Conservation (phyloP, 2,888 invertebrate species). For the Pollenia amentaria region DNA sequence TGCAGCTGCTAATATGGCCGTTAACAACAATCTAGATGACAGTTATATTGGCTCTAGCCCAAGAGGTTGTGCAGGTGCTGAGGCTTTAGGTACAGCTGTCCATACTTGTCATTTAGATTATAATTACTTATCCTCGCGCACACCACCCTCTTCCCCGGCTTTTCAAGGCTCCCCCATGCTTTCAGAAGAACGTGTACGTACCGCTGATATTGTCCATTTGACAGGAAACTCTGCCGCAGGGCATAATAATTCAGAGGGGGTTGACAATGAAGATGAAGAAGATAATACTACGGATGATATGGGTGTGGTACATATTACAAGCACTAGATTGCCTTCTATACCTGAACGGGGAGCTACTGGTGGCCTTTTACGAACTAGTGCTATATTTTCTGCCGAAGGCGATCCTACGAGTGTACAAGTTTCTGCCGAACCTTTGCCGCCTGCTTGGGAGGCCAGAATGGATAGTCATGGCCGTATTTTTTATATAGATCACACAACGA, state of each 20-base stretch:
- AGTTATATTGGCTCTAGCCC: conserved; percentile 65
- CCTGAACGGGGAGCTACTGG: conserved; percentile 88
- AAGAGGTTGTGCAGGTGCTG: conserved; percentile 29
- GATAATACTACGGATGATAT: conserved; percentile 81
- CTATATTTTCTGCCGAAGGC: conserved; percentile 80
- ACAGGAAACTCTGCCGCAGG: conserved; percentile 40
- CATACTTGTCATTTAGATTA: conserved; percentile 79
- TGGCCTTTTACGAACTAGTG: conserved; percentile 77
- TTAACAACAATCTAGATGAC: conserved; percentile 73
- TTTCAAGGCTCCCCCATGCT: conserved; percentile 75
- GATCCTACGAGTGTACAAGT: conserved; percentile 88
- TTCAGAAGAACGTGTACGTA: conserved; percentile 81
- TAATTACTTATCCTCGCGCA: conserved; percentile 74
- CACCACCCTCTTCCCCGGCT: conserved; percentile 74
- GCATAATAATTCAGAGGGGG: conserved; percentile 9
- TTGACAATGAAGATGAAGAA: conserved; percentile 76
- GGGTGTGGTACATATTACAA: conserved; percentile 89
- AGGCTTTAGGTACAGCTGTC: conserved; percentile 4
- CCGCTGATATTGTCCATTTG: conserved; percentile 84
- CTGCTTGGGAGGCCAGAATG: conserved; percentile 98
- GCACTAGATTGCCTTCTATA: conserved; percentile 92
- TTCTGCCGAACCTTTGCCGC: conserved; percentile 89
- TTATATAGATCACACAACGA: conserved; percentile 98
- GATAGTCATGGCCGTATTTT: conserved; percentile 98
- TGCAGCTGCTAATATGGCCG: conserved; percentile 66